Base-by-base conservation (phyloP, 2,113 vertebrate genomes). In the Labrus mixtus region DNA sequence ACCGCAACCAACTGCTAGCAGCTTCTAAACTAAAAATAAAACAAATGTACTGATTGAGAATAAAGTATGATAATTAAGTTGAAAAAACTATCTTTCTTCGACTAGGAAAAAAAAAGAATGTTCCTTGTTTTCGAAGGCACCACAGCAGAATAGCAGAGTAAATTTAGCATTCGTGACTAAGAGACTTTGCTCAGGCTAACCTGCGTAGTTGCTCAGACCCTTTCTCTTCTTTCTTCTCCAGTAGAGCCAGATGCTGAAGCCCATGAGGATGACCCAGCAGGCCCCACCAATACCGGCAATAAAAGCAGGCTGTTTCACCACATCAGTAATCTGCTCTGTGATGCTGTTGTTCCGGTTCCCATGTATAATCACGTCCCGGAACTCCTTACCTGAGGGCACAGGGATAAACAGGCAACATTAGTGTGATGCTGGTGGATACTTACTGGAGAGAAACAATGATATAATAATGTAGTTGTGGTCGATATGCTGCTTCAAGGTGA, bases 181-280 rank as follows among this genome's bases (percentile, higher is more conserved):
- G 65, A 39, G 13, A 39, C 33, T 65, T 5, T 75, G 22, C 61
- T 57, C 36, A 51, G 37, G 39, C 95, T 96, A 93, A 99, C 98
- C 98, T 87, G 98, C 98, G 2, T 99, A 99, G 93, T 99, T 99
- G 94, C 98, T 99, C 80, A 99, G 96, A 8, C 98, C 97, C 96
- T 99, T 99, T 90, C 98, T 97, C 95, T 99, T 99, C 97, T 99
- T 99, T 85, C 98, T 96, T 87, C 98, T 89, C 97, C 98, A 99
- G 89, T 99, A 99, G 0, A 99, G 93, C 98, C 98, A 99, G 93
- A 99, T 98, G 94, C 98, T 99, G 94, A 99, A 99, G 62, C 98
- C 98, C 98, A 99, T 99, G 82, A 99, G 94, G 90, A 99, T 99
- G 88, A 99, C 98, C 98, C 98, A 99, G 88, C 98, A 99, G 17